Conservation (phyloP, 2,797 vertebrate genomes). For the Epinephelus coioides region DNA sequence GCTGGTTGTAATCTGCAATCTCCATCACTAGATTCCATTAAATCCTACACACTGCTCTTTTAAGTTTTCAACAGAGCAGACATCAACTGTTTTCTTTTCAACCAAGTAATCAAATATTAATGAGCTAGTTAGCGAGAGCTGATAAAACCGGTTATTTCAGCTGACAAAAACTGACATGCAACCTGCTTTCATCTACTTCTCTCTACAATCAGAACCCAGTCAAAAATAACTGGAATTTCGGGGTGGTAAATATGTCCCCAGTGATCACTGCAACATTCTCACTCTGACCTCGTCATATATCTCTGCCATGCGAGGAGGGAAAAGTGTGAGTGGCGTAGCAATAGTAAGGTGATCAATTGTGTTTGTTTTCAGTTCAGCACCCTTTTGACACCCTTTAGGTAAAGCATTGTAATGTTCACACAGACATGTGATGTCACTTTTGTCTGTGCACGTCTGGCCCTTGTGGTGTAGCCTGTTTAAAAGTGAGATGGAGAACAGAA, state of each 20-base stretch:
- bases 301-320: neutral
- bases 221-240: neutral
- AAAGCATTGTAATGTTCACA: neutral
- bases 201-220: neutral
- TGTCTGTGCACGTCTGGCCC: neutral
- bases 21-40: no score
- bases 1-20: no score
- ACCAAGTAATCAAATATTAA: neutral
- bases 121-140: no score
- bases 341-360: neutral
- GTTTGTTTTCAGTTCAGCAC: neutral
- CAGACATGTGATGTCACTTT: neutral
- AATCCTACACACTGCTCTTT: no score
- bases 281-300: neutral
- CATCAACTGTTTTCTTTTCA: neutral
- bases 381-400: neutral
- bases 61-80: neutral
- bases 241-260: no score
- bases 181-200: neutral
- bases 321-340: neutral
- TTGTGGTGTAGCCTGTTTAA: slow-evolving; percentile 3
- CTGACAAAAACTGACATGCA: neutral
- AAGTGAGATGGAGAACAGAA: slow-evolving; percentile 3
- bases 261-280: no score
- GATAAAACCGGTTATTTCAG: neutral